Percentiles rank a stretch among this genome's conserved stretches.
Evolutionary conservation across 2,797 vertebrate genomes (phyloP).

Genomic region (Bradypodion pumilum): DNA sequence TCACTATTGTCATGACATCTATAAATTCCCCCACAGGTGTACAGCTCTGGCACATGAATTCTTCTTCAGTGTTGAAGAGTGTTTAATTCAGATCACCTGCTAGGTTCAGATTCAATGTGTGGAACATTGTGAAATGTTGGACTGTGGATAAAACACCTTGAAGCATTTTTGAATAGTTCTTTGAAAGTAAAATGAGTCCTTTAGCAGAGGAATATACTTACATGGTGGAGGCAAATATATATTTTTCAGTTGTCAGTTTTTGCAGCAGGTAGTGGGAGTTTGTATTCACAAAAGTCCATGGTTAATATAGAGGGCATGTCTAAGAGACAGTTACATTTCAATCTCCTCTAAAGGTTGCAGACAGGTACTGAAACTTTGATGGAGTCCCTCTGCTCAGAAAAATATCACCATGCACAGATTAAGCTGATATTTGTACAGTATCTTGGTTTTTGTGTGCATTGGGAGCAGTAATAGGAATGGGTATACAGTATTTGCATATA

Average conservation of each 20-base stretch:
- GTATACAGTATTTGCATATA: neutral
- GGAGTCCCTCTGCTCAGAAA: neutral
- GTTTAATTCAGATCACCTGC: neutral
- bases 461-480: neutral
- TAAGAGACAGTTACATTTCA: neutral
- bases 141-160: neutral
- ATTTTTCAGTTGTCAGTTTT: neutral
- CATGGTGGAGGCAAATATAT: neutral
- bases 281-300: constrained; percentile 16
- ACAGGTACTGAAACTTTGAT: neutral
- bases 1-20: neutral
- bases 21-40: neutral
- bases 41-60: neutral
- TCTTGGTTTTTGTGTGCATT: neutral
- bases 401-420: neutral
- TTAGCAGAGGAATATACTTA: neutral
- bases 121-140: neutral
- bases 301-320: constrained; percentile 14
- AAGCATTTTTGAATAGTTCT: neutral
- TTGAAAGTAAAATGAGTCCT: neutral
- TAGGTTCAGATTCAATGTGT: neutral
- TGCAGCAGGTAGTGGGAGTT: constrained; percentile 11
- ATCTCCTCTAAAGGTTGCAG: neutral
- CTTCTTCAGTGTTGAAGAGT: neutral
- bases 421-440: neutral